Base-by-base conservation (phyloP, 23 tunicate species). In the Halocynthia roretzi region DNA sequence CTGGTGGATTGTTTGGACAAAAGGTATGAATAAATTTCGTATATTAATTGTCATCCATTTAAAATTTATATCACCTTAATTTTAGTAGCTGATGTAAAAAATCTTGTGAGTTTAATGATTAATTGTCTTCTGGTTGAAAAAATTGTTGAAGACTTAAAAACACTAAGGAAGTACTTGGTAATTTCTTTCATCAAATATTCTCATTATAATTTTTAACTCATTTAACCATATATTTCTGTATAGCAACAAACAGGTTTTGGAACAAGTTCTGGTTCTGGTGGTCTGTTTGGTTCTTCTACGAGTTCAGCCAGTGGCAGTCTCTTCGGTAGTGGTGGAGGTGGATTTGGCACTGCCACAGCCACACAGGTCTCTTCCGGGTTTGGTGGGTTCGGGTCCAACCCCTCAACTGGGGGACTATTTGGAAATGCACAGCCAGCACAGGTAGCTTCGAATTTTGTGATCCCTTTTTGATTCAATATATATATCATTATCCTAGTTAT, bases 261-360 rank as follows among this genome's bases (percentile, higher is more conserved):
- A 5, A 15, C 83, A 17, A 68, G 15, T 8, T 49, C 76, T 50
- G 72, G 20, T 19, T 12, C 83, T 20, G 63, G 75, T 19, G 83
- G 83, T 0, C 50, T 54, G 22, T 80, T 80, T 80, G 83, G 76
- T 19, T 48, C 82, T 57, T 31, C 78, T 50, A 18, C 88, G 21
- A 71, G 80, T 73, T 62, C 92, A 0, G 52, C 83, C 62, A 67
- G 86, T 8, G 78, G 67, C 14, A 56, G 78, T 8, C 8, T 52
- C 1, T 74, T 74, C 10, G 56, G 56, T 6, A 66, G 80, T 6
- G 78, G 70, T 31, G 53, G 53, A 48, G 76, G 82, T 14, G 50
- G 71, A 50, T 87, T 87, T 70, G 86, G 86, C 21, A 21, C 72
- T 6, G 21, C 71, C n/a, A 52, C 83, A 14, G 83, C 82, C 51